A percentile compares a stretch with the other conserved stretches of the same genome.
Conservation (phyloP, 2,113 vertebrate species). For the Anas platyrhynchos region DNA sequence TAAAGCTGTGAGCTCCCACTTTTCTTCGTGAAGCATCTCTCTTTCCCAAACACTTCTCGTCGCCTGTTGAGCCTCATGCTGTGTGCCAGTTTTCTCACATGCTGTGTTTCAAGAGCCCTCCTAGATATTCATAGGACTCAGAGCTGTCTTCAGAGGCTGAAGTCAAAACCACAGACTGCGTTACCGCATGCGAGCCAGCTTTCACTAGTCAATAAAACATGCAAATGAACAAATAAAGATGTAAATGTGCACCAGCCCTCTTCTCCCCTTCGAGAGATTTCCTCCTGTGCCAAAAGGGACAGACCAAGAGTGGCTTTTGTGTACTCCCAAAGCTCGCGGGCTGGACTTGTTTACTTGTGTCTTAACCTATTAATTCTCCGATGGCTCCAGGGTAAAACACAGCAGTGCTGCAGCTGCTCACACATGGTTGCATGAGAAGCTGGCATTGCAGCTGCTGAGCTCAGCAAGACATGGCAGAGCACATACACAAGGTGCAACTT, state of each 20-base stretch:
- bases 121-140: background rate
- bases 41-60: background rate
- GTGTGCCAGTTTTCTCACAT: background rate
- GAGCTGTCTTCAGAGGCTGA: background rate
- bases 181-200: background rate
- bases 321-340: accelerated
- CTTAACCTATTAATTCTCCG: background rate
- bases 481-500: background rate
- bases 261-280: background rate
- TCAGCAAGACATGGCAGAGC: background rate
- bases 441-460: background rate
- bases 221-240: constrained; percentile 20
- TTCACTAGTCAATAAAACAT: background rate
- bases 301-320: background rate
- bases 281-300: background rate
- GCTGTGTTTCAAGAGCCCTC: background rate
- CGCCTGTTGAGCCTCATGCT: background rate
- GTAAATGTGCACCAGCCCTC: background rate
- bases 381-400: background rate
- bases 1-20: background rate
- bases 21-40: background rate
- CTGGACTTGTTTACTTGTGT: background rate
- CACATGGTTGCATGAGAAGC: accelerated
- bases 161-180: background rate
- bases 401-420: background rate